Conservation (phyloP, 2,113 vertebrate species). For the Haplochromis burtoni region DNA sequence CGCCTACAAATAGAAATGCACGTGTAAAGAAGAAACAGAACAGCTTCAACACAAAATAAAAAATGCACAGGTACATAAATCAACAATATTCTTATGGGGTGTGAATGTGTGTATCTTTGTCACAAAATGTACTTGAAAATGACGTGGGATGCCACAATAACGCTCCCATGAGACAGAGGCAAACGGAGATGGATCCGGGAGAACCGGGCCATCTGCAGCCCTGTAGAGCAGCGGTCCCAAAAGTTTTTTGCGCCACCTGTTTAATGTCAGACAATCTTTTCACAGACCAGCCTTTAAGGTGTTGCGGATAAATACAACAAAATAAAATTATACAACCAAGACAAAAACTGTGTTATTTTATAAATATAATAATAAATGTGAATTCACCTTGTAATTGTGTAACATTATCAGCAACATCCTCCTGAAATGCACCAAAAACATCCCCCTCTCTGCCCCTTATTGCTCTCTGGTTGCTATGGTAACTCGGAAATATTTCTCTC, state of each 20-base stretch:
- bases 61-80: too few species aligned
- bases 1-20: not conserved
- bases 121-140: too few species aligned
- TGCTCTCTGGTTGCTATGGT: too few species aligned
- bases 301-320: not conserved
- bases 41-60: too few species aligned
- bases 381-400: not conserved
- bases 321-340: not conserved
- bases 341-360: not conserved
- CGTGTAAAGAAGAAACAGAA: too few species aligned
- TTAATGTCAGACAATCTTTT: not conserved
- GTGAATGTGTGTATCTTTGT: too few species aligned
- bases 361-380: not conserved
- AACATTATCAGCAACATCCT: not conserved
- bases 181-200: rapidly evolving
- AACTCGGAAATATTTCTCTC: too few species aligned
- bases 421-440: not conserved
- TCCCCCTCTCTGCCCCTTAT: rapidly evolving
- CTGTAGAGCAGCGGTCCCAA: too few species aligned
- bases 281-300: not conserved
- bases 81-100: too few species aligned
- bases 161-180: too few species aligned
- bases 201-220: too few species aligned
- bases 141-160: too few species aligned
- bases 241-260: not conserved